Evolutionary conservation across 1,140 invertebrate species (phyloP), one percentile per base, ranked within the genome.

Genomic region (Drosophila pseudoananassae): DNA sequence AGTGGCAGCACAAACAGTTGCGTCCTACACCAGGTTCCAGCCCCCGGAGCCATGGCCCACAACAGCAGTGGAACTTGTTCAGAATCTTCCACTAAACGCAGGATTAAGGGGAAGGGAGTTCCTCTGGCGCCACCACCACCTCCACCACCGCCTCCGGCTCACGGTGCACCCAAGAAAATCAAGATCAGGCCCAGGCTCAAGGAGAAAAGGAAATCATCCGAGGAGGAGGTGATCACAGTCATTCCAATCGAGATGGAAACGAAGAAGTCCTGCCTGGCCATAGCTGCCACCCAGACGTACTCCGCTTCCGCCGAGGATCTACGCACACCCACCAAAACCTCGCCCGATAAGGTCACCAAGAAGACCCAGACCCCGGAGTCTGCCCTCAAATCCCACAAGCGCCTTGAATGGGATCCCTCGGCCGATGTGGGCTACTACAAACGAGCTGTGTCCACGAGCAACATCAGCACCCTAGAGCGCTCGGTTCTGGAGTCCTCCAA

Each of bases 321-420:
- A 25, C 45, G 83, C 14, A 88, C 83, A 8, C 82, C 82, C 14
- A 87, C 68, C 4, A 85, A 85, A 25, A 36, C 12, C 10, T 36
- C 33, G 2, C 12, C 33, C 10, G 23, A 25, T 10, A 68, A 57
- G 64, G 65, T 73, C 2, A 76, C 57, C 4, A 75, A 82, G 25
- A 79, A 90, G 15, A 90, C 85, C 0, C 90, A 91, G 59, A 91
- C 90, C 0, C 90, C 90, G 0, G 90, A 91, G 14, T 91, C 90
- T 4, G 73, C 82, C 0, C 14, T 88, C 0, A 91, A 91, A 38
- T 70, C 84, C 0, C 83, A 91, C 53, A 89, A 83, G 40, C 81
- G 88, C 8, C 57, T 91, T 5, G 90, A 91, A 78, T 91, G 90
- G 90, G 90, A 91, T 73, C 90, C 90, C 0, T 65, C 91, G 5